phyloP scores from a whole-genome alignment of 1,140 invertebrate genomes.

The Zeugodacus cucurbitae region DNA sequence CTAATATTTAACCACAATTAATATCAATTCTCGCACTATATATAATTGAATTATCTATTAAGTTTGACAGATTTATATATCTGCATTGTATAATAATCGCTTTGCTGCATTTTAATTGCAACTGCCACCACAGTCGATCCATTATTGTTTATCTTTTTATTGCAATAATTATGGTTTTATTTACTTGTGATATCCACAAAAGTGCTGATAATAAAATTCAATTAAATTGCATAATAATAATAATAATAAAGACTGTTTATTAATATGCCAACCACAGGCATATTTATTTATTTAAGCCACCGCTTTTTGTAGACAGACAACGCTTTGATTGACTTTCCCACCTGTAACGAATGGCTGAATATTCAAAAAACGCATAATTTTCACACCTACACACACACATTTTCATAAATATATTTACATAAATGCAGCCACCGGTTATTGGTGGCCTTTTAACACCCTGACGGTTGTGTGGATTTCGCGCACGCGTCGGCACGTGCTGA shows the following conservation, averaged over 20 bases:
- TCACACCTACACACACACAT: background rate
- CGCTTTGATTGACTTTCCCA: slow-evolving; percentile 15
- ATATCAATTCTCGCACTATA: background rate
- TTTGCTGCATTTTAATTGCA: background rate
- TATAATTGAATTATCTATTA: background rate
- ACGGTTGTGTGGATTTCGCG: background rate
- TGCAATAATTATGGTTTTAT: slow-evolving; percentile 21
- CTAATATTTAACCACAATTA: no score
- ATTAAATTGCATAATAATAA: slow-evolving; percentile 30
- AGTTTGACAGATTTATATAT: background rate
- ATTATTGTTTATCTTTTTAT: slow-evolving; percentile 17
- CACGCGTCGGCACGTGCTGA: slow-evolving; percentile 12
- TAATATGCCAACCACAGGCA: slow-evolving; percentile 43
- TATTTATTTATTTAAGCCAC: slow-evolving; percentile 58
- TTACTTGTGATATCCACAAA: slow-evolving; percentile 9
- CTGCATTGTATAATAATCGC: background rate
- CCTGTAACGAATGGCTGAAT: background rate
- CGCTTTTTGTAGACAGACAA: background rate
- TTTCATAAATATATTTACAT: background rate
- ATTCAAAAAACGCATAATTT: background rate
- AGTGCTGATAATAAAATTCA: slow-evolving; percentile 30
- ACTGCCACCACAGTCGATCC: background rate
- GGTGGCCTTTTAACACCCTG: background rate
- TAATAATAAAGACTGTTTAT: slow-evolving; percentile 35
- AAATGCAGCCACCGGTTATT: background rate